Conservation (phyloP, 30 jellyfish, hydroid and myxozoan genomes). For the Aurelia aurita complex sp. Pacific region DNA sequence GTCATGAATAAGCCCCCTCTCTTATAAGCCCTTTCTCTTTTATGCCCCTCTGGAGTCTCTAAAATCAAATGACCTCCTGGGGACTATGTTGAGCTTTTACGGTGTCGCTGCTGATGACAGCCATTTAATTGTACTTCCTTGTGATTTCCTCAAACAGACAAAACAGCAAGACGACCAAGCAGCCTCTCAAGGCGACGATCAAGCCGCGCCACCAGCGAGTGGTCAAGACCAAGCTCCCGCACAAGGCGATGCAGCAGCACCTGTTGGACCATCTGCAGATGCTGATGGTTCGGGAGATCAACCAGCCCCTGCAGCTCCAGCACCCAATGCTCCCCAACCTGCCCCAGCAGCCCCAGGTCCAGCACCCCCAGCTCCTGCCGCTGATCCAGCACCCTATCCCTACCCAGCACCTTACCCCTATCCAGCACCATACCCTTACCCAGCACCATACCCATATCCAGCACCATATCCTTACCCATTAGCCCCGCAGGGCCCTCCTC, state of each 20-base stretch:
- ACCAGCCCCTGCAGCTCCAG: slow-evolving; percentile 41
- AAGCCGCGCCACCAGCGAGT: no score
- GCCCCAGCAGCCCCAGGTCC: slow-evolving; percentile 29
- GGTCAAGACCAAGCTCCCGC: slow-evolving; percentile 21
- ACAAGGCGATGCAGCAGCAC: slow-evolving; percentile 35
- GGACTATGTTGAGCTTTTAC: no score
- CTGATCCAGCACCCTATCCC: slow-evolving; percentile 23
- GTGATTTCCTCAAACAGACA: no score
- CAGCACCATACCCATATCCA: slow-evolving; percentile 30
- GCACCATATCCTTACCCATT: slow-evolving; percentile 20
- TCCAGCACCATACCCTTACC: slow-evolving; percentile 16
- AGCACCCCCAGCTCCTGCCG: slow-evolving; percentile 36
- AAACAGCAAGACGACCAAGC: no score
- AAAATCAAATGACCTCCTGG: no score
- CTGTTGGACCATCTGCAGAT: slow-evolving; percentile 18
- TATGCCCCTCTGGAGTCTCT: no score
- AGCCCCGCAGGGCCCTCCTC: slow-evolving; percentile 15
- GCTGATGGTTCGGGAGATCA: slow-evolving; percentile 32
- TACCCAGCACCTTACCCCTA: slow-evolving; percentile 24
- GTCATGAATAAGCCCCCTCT: no score
- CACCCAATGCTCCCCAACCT: slow-evolving; percentile 36
- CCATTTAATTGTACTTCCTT: no score
- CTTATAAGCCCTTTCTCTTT: no score
- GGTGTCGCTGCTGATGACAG: no score
- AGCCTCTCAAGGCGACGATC: no score